Base-by-base conservation (phyloP, 2,797 vertebrate species). In the Enteromius afrohamiltoni region DNA sequence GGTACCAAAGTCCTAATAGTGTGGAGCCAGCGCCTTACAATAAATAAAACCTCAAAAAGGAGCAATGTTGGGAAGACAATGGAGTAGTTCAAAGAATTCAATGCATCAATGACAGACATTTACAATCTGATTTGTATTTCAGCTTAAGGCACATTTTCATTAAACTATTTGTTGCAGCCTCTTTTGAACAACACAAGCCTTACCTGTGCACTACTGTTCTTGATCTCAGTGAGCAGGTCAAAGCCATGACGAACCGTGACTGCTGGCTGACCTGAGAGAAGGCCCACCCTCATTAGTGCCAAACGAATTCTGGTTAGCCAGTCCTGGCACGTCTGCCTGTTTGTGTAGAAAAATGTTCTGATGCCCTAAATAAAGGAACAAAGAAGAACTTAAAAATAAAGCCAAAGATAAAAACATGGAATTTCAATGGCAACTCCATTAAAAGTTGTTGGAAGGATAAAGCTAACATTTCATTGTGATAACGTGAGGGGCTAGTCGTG, bases 261-360 rank as follows among this genome's bases (percentile, higher is more conserved):
- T 1, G 98, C 98, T 4, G 98, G 97, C 65, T 99, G 98, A n/a
- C 98, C 98, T 7, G 97, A 97, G 83, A 99, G 93, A 87, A 99
- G 92, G 0, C 97, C 98, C 19, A 99, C 98, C 29, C 98, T 94
- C 98, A 99, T 99, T 87, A 99, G 95, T 8, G 98, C 98, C 85
- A 99, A 94, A 60, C 98, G 96, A 80, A 99, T 98, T 71, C 98
- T 94, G 0, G 97, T 99, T 82, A 99, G 93, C 98, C 98, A 99
- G 88, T 99, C 98, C 80, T 99, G 98, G 86, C 98, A 99, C 0
- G 98, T 99, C 91, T 99, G 98, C 11, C 98, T 96, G 87, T 99
- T 99, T 3, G 98, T 99, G 81, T 98, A 98, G 87, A 99, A 99
- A 91, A 99, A 99, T 0, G 97, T 99, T 87, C 97, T 95, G 88